Conservation (phyloP, 2,888 invertebrate genomes). For the Rhagonycha lutea region DNA sequence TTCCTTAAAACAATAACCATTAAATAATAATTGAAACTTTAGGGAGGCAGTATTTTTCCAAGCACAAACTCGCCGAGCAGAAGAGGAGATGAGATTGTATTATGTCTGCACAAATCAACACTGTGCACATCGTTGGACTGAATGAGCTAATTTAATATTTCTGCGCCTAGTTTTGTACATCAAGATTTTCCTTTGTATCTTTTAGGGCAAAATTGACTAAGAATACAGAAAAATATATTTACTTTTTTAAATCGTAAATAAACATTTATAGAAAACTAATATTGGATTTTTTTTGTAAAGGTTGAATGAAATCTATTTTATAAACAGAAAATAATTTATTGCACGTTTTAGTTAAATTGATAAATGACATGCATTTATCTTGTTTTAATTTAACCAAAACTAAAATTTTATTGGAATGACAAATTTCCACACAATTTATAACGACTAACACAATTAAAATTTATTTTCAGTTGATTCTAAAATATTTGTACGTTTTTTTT, state of each 20-base stretch:
- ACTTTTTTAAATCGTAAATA: no score
- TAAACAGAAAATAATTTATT: not conserved
- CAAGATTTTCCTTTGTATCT: not conserved
- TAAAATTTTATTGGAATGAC: not conserved
- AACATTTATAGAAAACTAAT: not conserved
- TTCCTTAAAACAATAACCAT: not conserved
- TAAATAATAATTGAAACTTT: conserved; percentile 10
- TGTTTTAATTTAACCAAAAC: not conserved
- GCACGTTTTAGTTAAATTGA: not conserved
- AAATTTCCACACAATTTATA: not conserved
- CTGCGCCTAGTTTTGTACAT: not conserved
- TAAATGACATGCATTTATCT: not conserved
- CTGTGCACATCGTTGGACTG: conserved; percentile 96
- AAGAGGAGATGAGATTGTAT: conserved; percentile 97
- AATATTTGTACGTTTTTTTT: not conserved
- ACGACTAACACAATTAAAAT: not conserved
- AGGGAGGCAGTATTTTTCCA: conserved; percentile 97
- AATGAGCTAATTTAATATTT: conserved; percentile 58
- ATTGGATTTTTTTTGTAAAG: not conserved
- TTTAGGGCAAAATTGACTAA: no score
- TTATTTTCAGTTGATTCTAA: not conserved
- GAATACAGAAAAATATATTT: not conserved
- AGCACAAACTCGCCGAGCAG: conserved; percentile 94
- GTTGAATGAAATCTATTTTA: not conserved
- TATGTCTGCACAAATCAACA: conserved; percentile 93